phyloP scores from a whole-genome alignment of 2,113 vertebrate genomes.

The Tylochromis polylepis region DNA sequence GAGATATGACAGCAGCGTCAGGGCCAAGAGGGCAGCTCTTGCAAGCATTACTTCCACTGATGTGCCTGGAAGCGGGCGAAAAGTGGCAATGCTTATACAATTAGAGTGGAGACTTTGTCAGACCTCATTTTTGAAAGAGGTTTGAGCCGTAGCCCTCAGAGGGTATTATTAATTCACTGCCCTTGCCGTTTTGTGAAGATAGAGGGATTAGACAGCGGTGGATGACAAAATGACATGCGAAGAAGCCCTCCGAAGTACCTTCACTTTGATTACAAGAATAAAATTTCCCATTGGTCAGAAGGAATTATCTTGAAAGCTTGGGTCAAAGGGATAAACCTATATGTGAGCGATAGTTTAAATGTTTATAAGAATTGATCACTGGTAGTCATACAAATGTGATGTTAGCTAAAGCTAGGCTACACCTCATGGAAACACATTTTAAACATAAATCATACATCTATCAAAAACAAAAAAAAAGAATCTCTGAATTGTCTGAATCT shows the following conservation, averaged over 20 bases:
- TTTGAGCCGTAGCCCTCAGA: slow-evolving; percentile 51
- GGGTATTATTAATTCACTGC: slow-evolving; percentile 60
- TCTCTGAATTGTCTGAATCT: neutral
- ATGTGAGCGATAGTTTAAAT: neutral
- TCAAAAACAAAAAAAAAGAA: neutral
- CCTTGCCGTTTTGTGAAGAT: slow-evolving; percentile 29
- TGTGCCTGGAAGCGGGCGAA: slow-evolving; percentile 42
- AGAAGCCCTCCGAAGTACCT: slow-evolving; percentile 21
- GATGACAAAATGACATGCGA: slow-evolving; percentile 44
- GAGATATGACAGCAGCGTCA: slow-evolving; percentile 35
- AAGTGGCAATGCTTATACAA: slow-evolving; percentile 64
- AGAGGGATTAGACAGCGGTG: slow-evolving; percentile 37
- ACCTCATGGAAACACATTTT: neutral
- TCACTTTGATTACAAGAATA: slow-evolving; percentile 30
- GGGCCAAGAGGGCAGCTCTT: slow-evolving; percentile 55
- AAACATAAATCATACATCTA: neutral
- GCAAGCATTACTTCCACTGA: slow-evolving; percentile 55
- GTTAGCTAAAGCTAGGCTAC: neutral
- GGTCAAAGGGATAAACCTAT: slow-evolving; percentile 7
- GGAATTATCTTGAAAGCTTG: slow-evolving; percentile 20
- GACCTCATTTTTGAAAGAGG: slow-evolving; percentile 68
- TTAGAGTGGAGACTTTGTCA: slow-evolving; percentile 65
- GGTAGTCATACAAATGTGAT: neutral
- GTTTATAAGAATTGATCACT: neutral
- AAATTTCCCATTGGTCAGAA: slow-evolving; percentile 13